These are phyloP conservation scores for Lordiphosa clarofinis DNA, from an alignment of 1,140 invertebrate species.

Conservation along the genomic window DNA sequence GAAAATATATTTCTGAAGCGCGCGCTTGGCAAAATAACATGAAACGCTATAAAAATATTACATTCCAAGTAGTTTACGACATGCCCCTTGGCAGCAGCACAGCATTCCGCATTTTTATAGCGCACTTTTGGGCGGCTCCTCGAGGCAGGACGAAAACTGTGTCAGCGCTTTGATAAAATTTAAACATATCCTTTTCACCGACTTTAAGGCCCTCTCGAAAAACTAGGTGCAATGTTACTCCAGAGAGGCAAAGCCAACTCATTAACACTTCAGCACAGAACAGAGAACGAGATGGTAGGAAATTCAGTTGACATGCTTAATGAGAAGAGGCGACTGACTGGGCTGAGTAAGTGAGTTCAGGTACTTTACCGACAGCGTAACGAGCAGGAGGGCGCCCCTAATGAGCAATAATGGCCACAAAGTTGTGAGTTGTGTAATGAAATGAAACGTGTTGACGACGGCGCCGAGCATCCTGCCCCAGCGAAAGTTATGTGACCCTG, in stretches of 20 bases:
- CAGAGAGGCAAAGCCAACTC: conserved; percentile 32
- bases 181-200: conserved; percentile 1
- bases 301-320: conserved; percentile 45
- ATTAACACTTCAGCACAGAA: conserved; percentile 40
- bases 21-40: too few species aligned
- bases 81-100: too few species aligned
- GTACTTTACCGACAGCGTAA: conserved; percentile 6
- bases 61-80: too few species aligned
- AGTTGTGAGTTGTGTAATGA: conserved; percentile 20
- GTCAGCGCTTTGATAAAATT: conserved; percentile 29
- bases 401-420: conserved; percentile 32
- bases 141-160: conserved; percentile 28
- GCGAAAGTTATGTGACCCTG: too few species aligned
- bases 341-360: not conserved
- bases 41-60: too few species aligned
- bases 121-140: conserved; percentile 20
- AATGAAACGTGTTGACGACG: conserved; percentile 2
- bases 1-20: too few species aligned
- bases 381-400: conserved; percentile 11
- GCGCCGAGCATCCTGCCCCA: not conserved
- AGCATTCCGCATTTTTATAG: conserved; percentile 21
- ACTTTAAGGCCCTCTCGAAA: conserved; percentile 19
- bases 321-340: conserved; percentile 20
- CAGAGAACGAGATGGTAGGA: conserved; percentile 11
- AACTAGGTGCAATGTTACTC: conserved; percentile 28